phyloP scores from a whole-genome alignment of 2,113 vertebrate genomes.

The Dermatemys mawii region DNA sequence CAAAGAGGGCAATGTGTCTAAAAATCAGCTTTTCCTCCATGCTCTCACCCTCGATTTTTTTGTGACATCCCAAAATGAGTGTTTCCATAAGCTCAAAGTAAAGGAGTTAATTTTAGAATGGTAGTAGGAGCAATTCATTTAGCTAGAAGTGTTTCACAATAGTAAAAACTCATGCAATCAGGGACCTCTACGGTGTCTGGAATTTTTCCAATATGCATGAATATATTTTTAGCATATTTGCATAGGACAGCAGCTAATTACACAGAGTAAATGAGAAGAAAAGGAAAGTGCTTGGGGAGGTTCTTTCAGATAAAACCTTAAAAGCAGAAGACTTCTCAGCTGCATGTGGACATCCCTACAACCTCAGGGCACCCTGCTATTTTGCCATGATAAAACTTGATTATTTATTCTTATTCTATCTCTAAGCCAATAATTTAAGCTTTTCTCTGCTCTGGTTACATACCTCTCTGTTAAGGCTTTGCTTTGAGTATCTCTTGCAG shows the following conservation, averaged over 20 bases:
- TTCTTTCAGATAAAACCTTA: neutral
- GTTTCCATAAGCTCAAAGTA: neutral
- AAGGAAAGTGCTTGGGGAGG: neutral
- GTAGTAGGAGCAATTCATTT: neutral
- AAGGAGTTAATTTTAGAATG: neutral
- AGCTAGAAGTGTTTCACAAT: neutral
- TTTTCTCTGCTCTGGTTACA: neutral
- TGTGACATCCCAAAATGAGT: neutral
- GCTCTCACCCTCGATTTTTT: neutral
- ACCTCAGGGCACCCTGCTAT: neutral
- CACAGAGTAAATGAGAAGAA: neutral
- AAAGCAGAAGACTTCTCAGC: neutral
- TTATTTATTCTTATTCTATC: neutral
- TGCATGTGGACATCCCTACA: neutral
- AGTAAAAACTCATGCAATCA: neutral
- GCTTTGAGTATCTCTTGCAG: slow-evolving; percentile 94
- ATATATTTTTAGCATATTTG: neutral
- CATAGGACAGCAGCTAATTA: neutral
- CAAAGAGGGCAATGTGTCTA: neutral
- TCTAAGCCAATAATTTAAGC: neutral
- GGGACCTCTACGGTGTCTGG: neutral
- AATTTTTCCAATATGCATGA: neutral
- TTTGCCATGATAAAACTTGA: neutral
- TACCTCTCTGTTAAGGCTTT: slow-evolving; percentile 96
- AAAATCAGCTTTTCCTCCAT: neutral